Conservation (phyloP, 2,888 invertebrate genomes). For the Stenodera caucasica region DNA sequence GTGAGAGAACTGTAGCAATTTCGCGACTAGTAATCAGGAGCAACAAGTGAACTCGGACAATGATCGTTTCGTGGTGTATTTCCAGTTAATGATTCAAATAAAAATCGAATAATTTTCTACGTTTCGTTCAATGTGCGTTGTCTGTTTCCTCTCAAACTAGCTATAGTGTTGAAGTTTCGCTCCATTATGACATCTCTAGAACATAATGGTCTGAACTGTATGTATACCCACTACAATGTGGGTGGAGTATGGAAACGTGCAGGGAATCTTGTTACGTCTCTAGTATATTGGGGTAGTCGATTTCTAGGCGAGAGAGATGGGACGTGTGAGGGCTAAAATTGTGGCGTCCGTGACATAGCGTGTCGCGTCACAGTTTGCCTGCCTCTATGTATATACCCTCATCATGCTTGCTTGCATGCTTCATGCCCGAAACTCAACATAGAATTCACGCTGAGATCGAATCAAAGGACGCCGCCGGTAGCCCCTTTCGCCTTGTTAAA, state of each 20-base stretch:
- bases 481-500: neutral
- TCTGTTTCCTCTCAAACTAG: no score
- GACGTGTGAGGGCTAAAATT: neutral
- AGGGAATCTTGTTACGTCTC: slow-evolving; percentile 1
- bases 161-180: no score
- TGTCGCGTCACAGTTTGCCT: neutral
- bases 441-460: neutral
- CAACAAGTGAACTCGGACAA: slow-evolving; percentile 6
- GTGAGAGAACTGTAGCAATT: neutral
- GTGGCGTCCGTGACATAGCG: slow-evolving; percentile 6
- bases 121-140: no score
- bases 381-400: neutral
- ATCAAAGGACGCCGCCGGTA: neutral
- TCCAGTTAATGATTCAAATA: neutral
- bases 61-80: neutral
- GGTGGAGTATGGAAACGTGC: neutral
- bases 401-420: neutral
- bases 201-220: neutral
- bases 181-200: no score
- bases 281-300: slow-evolving; percentile 1
- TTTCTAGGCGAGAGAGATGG: neutral
- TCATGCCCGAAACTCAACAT: neutral
- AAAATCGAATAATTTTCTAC: neutral
- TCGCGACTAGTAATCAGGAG: neutral
- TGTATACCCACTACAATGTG: neutral